Conservation (phyloP, 2,113 vertebrate genomes). For the Corythornis cristatus region DNA sequence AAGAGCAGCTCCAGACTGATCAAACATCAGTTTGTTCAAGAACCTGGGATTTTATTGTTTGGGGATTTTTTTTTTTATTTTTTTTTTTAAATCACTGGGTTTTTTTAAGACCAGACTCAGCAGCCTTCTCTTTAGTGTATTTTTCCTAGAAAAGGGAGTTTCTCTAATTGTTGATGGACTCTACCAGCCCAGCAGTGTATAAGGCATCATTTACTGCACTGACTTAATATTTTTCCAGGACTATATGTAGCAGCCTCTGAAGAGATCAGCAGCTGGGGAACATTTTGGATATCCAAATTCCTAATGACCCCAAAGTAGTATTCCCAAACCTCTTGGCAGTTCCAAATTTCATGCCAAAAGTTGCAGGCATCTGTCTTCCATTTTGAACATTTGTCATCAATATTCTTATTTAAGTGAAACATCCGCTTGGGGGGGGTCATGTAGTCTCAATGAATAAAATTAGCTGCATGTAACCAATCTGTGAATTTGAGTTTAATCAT, state of each 20-base stretch:
- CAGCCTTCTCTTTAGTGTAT: neutral
- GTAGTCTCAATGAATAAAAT: constrained; percentile 70
- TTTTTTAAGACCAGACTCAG: neutral
- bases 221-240: constrained; percentile 43
- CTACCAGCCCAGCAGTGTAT: neutral
- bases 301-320: constrained; percentile 62
- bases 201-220: constrained; percentile 11
- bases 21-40: neutral
- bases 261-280: constrained; percentile 64
- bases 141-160: neutral
- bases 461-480: constrained; percentile 70
- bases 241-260: constrained; percentile 36
- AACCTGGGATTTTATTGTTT: neutral
- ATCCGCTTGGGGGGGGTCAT: constrained; percentile 65
- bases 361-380: constrained; percentile 69
- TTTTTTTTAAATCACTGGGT: neutral
- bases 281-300: constrained; percentile 64
- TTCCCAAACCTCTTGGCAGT: constrained; percentile 66
- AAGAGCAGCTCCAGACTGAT: neutral
- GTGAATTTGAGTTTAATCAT: constrained; percentile 70
- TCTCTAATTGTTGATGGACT: neutral
- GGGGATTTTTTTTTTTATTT: neutral
- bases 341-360: constrained; percentile 71
- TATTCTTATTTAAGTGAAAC: constrained; percentile 73
- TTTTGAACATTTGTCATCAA: constrained; percentile 74